These are phyloP conservation scores for Scartelaos histophorus DNA, from an alignment of 2,113 vertebrate species.

Conservation along the genomic window DNA sequence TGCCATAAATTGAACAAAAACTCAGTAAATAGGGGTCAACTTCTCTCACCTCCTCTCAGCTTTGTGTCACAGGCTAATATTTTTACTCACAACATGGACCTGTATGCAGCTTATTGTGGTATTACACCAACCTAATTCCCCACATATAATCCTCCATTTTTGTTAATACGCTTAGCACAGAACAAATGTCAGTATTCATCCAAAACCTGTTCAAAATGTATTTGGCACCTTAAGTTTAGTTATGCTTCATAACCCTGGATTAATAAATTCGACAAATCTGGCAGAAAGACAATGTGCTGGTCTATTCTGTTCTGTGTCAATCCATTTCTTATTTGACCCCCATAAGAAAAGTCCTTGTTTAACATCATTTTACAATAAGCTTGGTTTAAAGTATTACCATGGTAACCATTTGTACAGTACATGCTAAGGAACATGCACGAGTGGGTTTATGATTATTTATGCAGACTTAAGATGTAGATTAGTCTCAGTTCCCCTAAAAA, in stretches of 20 bases:
- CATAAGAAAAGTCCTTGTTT: not conserved
- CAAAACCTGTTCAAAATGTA: constrained; percentile 27
- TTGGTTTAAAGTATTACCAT: not conserved
- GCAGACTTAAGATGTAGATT: not conserved
- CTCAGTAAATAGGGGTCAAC: constrained; percentile 36
- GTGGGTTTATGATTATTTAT: not conserved
- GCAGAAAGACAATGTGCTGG: not conserved
- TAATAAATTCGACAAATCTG: not conserved
- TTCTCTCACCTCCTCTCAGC: not conserved
- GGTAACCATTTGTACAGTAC: not conserved
- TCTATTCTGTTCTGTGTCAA: not conserved
- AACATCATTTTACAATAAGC: not conserved
- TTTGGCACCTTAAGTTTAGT: constrained; percentile 50
- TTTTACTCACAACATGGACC: constrained; percentile 58
- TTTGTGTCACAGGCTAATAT: constrained; percentile 45
- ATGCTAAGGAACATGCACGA: not conserved
- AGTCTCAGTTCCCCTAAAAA: not conserved
- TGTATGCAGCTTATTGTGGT: constrained; percentile 33
- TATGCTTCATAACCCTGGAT: not conserved
- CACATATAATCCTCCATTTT: constrained; percentile 21
- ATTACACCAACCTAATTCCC: constrained; percentile 21
- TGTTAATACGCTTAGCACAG: constrained; percentile 47
- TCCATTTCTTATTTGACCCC: not conserved
- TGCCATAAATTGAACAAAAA: not conserved
- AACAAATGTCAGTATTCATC: constrained; percentile 66